Percentiles rank a stretch among this genome's conserved stretches.
These are phyloP conservation scores for Geophilus truncorum DNA, from an alignment of 2,888 invertebrate genomes.

Conservation along the genomic window DNA sequence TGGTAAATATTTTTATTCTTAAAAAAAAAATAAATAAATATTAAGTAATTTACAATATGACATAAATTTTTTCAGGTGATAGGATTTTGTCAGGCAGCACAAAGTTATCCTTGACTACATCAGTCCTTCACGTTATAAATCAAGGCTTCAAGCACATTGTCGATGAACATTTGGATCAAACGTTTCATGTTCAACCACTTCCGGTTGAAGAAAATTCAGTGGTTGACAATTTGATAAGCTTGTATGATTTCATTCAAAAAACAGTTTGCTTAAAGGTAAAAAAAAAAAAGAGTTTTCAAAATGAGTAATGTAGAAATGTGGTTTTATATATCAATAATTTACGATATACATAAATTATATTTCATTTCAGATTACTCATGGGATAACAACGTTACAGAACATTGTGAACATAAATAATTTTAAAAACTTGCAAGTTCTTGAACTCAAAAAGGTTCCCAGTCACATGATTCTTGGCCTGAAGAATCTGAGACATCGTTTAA, in stretches of 20 bases:
- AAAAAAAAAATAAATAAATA: neutral
- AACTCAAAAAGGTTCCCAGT: neutral
- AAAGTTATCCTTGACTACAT: neutral
- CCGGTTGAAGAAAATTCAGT: neutral
- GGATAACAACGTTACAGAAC: neutral
- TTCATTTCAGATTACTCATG: neutral
- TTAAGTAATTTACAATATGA: too few relatives aligned
- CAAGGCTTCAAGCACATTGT: neutral
- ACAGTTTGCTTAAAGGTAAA: neutral
- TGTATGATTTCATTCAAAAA: constrained; percentile 25
- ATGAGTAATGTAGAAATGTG: too few relatives aligned
- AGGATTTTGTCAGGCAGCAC: neutral
- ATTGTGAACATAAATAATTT: neutral
- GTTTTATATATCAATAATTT: neutral
- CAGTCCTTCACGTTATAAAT: neutral
- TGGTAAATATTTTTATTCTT: constrained; percentile 3
- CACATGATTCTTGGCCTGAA: constrained; percentile 13
- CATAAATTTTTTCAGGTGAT: constrained; percentile 12
- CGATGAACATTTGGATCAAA: neutral
- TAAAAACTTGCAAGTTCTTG: neutral
- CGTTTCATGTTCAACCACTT: neutral
- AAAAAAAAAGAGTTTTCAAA: too few relatives aligned
- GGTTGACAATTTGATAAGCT: neutral
- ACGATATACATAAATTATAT: neutral
- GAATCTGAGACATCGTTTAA: neutral